These are phyloP conservation scores for Apostichopus japonicus DNA, from an alignment of 35 echinoderm and acorn worm species.

Conservation along the genomic window DNA sequence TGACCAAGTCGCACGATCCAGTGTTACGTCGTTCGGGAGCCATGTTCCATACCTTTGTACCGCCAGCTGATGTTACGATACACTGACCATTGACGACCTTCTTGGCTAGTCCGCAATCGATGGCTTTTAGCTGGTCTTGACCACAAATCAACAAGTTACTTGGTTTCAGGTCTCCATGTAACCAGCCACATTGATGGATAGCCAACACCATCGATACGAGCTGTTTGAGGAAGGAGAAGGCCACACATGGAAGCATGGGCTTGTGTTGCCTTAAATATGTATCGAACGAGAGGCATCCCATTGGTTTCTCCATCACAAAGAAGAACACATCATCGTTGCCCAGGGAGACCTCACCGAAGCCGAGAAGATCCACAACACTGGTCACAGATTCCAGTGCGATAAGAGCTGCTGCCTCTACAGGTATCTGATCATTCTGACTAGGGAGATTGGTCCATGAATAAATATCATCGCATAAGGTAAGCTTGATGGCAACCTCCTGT, in stretches of 20 bases:
- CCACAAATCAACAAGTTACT: too few relatives aligned
- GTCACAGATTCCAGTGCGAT: not conserved
- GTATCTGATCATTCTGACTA: too few relatives aligned
- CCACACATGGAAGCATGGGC: not conserved
- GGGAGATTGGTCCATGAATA: too few relatives aligned
- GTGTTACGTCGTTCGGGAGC: not conserved
- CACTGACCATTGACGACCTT: constrained; percentile 17
- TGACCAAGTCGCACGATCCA: constrained; percentile 23
- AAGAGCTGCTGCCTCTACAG: too few relatives aligned
- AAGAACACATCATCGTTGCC: not conserved
- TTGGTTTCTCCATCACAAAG: constrained; percentile 33
- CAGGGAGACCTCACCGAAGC: not conserved
- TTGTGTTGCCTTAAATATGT: not conserved
- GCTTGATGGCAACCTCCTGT: too few relatives aligned
- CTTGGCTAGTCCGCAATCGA: too few relatives aligned
- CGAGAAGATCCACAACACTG: not conserved
- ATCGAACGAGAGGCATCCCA: constrained; percentile 3
- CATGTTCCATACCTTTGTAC: not conserved
- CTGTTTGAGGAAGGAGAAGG: constrained; percentile 22
- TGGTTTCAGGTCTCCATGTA: constrained; percentile 6
- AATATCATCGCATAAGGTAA: too few relatives aligned
- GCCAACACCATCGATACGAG: not conserved
- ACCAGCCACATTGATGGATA: constrained; percentile 19
- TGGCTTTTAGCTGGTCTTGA: too few relatives aligned
- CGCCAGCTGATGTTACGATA: not conserved